A percentile compares a stretch with the other conserved stretches of the same genome.
Evolutionary conservation across 2,797 vertebrate genomes (phyloP).

Genomic region (Myoxocephalus aenaeus): DNA sequence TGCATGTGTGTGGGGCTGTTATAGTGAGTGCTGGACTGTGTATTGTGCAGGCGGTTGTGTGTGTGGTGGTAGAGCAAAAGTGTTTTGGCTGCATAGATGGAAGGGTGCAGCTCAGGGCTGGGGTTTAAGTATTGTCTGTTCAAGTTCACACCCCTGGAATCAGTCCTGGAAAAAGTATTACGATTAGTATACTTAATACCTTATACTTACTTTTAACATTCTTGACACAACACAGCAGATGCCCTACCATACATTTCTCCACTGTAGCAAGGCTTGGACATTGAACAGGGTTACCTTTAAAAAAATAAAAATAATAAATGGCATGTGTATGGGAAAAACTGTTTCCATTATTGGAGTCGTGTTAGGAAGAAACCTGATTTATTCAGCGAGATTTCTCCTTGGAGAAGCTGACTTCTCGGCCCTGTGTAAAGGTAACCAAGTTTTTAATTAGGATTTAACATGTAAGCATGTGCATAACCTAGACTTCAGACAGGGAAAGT

Average conservation of each 20-base stretch:
- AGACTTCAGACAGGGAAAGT: background rate
- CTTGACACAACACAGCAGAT: background rate
- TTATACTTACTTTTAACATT: background rate
- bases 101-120: constrained; percentile 91
- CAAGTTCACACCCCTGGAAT: constrained; percentile 95
- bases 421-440: background rate
- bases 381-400: background rate
- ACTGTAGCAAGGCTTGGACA: background rate
- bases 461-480: background rate
- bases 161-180: constrained; percentile 84
- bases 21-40: constrained; percentile 68
- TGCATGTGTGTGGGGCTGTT: constrained; percentile 61
- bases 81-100: constrained; percentile 93
- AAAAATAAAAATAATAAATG: too few relatives aligned
- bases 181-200: background rate
- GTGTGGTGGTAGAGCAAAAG: constrained; percentile 94
- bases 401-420: background rate
- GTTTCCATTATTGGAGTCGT: background rate
- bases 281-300: background rate
- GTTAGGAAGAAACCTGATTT: background rate
- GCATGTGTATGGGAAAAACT: background rate
- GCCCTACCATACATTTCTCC: background rate
- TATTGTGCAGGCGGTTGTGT: constrained; percentile 83
- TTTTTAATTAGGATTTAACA: constrained; percentile 3
- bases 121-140: constrained; percentile 96